Conservation (phyloP, 2,113 vertebrate species). For the Passer montanus region DNA sequence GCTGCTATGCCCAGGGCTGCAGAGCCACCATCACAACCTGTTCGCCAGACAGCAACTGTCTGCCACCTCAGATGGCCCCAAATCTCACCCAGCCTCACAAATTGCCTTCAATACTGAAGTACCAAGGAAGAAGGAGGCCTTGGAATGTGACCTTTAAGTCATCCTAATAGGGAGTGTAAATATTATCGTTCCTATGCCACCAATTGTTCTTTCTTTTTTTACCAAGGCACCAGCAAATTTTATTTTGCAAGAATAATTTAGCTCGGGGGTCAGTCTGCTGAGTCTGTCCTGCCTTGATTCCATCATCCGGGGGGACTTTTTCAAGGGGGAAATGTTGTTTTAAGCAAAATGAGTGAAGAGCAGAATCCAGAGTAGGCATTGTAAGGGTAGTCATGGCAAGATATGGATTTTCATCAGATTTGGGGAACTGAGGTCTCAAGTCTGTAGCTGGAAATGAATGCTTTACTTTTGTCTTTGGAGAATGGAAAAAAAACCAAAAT, state of each 20-base stretch:
- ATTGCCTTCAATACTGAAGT: background rate
- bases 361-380: background rate
- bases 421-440: background rate
- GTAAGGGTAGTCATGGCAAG: background rate
- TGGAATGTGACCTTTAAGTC: background rate
- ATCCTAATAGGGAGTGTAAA: background rate
- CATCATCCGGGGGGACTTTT: background rate
- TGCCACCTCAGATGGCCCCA: background rate
- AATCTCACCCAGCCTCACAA: background rate
- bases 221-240: background rate
- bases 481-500: no score
- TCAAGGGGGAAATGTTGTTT: background rate
- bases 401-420: background rate
- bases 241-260: background rate
- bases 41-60: background rate
- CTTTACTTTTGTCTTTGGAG: background rate
- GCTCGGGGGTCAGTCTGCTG: background rate
- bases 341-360: background rate
- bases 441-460: background rate
- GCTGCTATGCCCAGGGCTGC: background rate
- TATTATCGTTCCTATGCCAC: background rate
- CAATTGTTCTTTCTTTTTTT: background rate
- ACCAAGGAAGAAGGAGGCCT: background rate
- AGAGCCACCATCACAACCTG: background rate
- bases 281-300: background rate